Conservation (phyloP, 2,797 vertebrate genomes). For the Takifugu ocellatus region DNA sequence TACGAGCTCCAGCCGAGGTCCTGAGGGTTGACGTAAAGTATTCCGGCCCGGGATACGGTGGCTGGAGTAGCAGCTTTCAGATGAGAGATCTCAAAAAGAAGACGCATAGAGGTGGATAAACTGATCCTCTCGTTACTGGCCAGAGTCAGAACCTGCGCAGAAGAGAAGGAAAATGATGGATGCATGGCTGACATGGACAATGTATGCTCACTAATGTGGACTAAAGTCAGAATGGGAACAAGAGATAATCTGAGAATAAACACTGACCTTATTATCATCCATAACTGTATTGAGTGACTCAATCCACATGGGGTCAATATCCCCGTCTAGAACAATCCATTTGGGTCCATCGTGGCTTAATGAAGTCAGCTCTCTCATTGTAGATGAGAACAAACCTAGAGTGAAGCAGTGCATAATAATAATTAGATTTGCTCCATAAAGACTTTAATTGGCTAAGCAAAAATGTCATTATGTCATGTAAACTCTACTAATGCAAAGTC, state of each 20-base stretch:
- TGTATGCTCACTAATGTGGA: neutral
- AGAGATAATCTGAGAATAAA: neutral
- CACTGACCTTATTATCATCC: conserved; percentile 79
- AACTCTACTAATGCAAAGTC: conserved; percentile 2
- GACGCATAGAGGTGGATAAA: conserved; percentile 73
- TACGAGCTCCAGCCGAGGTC: conserved; percentile 81
- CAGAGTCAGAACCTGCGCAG: conserved; percentile 73
- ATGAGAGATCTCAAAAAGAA: conserved; percentile 80
- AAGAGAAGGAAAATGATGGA: neutral
- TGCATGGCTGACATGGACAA: too few relatives aligned
- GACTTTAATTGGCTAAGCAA: neutral
- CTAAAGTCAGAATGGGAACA: neutral
- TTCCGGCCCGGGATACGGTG: conserved; percentile 77
- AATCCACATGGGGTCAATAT: conserved; percentile 80
- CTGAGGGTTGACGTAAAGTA: conserved; percentile 77
- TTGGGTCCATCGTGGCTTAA: conserved; percentile 71
- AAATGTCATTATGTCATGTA: neutral
- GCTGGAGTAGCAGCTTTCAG: conserved; percentile 77
- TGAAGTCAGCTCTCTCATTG: conserved; percentile 76
- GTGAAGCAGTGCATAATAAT: neutral
- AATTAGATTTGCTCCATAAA: neutral
- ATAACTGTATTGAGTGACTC: conserved; percentile 81
- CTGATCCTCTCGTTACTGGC: conserved; percentile 79
- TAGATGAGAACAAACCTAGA: conserved; percentile 77
- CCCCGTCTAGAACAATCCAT: conserved; percentile 80